Evolutionary conservation across 2,797 vertebrate species (phyloP).

Genomic region (Lithobates sylvaticus): DNA sequence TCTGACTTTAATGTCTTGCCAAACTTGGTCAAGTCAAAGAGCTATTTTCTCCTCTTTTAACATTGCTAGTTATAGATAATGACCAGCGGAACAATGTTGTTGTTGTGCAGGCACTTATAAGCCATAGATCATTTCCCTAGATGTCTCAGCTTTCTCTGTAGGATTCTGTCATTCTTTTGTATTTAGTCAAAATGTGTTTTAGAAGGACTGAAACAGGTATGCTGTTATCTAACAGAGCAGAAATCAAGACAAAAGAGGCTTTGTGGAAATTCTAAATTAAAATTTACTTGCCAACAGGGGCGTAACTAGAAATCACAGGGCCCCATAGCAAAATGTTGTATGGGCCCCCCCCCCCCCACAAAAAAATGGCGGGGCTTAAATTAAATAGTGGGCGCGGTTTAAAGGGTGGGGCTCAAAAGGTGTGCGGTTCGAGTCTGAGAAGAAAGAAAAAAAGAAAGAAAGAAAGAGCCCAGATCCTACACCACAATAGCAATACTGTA

Average conservation of each 20-base stretch:
- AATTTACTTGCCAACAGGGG: too few species aligned
- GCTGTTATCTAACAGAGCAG: background rate
- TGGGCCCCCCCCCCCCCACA: too few species aligned
- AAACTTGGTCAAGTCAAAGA: slow-evolving; percentile 1
- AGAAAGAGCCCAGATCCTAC: too few species aligned
- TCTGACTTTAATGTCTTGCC: background rate
- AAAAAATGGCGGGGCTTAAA: too few species aligned
- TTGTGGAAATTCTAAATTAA: slow-evolving; percentile 11
- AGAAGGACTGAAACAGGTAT: slow-evolving; percentile 45
- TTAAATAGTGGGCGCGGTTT: too few species aligned
- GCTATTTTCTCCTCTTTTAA: slow-evolving; percentile 23
- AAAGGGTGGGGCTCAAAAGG: too few species aligned
- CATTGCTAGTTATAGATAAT: slow-evolving; percentile 15
- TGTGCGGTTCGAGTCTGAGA: too few species aligned
- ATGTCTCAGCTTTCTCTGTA: slow-evolving; percentile 1
- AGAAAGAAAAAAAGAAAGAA: too few species aligned
- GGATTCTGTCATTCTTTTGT: slow-evolving; percentile 24
- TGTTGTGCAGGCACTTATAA: slow-evolving; percentile 3
- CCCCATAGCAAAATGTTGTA: too few species aligned
- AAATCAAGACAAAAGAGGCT: slow-evolving; percentile 15
- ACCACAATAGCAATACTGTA: too few species aligned
- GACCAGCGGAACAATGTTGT: slow-evolving; percentile 12
- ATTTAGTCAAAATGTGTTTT: slow-evolving; percentile 23
- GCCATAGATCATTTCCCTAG: slow-evolving; percentile 15
- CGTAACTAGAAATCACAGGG: too few species aligned